phyloP scores from a whole-genome alignment of 2,113 vertebrate species.

The Semnornis frantzii region DNA sequence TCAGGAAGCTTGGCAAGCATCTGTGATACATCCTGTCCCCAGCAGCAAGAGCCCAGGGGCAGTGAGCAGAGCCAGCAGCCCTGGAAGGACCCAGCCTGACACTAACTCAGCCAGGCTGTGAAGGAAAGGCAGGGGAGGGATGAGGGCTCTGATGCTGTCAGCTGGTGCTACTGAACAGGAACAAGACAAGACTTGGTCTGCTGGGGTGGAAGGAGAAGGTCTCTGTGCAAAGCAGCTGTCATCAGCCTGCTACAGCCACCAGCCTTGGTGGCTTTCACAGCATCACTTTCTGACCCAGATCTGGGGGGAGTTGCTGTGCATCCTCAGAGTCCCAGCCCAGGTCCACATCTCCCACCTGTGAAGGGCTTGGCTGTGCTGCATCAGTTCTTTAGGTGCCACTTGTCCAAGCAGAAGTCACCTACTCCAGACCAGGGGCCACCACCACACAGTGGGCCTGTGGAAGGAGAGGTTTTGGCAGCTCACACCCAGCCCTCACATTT shows the following conservation, averaged over 20 bases:
- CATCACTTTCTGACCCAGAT: neutral
- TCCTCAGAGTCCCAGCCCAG: neutral
- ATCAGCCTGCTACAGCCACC: conserved; percentile 1
- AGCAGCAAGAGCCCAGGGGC: neutral
- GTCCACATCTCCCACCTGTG: neutral
- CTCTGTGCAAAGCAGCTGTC: conserved; percentile 14
- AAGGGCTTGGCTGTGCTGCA: neutral
- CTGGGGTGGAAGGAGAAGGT: neutral
- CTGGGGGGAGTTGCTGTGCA: neutral
- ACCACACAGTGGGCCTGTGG: neutral
- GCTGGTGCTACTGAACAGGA: neutral
- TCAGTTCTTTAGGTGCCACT: neutral
- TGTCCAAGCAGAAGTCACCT: conserved; percentile 4
- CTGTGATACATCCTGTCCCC: neutral
- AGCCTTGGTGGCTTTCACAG: conserved; percentile 24
- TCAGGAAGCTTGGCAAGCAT: neutral
- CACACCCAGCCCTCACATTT: neutral
- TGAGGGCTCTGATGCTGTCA: neutral
- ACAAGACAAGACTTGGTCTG: neutral
- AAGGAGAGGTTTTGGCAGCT: conserved; percentile 35
- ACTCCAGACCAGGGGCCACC: neutral
- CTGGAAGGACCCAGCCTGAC: neutral
- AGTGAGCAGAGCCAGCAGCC: neutral
- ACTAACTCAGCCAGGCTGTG: neutral
- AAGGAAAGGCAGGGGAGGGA: neutral